A percentile compares a stretch with the other conserved stretches of the same genome.
Evolutionary conservation across 2,797 vertebrate species (phyloP).

Genomic region (Hybognathus amarus): DNA sequence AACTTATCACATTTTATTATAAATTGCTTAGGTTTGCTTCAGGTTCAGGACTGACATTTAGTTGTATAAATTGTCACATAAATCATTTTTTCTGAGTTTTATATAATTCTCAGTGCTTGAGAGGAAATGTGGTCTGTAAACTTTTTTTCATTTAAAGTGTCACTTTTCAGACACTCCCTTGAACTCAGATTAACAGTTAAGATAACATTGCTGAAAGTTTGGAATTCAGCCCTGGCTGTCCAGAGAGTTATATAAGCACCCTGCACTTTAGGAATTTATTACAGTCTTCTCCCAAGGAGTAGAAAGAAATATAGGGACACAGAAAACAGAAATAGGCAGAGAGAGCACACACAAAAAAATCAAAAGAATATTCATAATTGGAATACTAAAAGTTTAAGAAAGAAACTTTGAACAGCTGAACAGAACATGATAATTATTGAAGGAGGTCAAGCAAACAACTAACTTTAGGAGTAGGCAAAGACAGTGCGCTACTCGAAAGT

Average conservation of each 20-base stretch:
- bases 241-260: slow-evolving; percentile 69
- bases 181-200: slow-evolving; percentile 47
- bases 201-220: slow-evolving; percentile 57
- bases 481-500: not conserved
- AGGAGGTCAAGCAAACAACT: not conserved
- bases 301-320: slow-evolving; percentile 57
- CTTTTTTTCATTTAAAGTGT: slow-evolving; percentile 20
- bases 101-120: not conserved
- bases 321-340: not conserved
- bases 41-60: not conserved
- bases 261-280: slow-evolving; percentile 55
- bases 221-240: slow-evolving; percentile 58
- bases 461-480: not conserved
- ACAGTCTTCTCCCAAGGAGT: slow-evolving; percentile 51
- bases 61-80: not conserved
- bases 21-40: not conserved
- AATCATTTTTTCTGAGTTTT: not conserved
- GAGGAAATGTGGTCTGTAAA: slow-evolving; percentile 6
- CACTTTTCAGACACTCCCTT: slow-evolving; percentile 58
- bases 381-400: not conserved
- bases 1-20: not conserved
- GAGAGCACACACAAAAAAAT: not conserved
- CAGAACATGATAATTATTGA: not conserved
- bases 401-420: not conserved
- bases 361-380: not conserved